Percentiles rank a stretch among this genome's conserved stretches.
Conservation (phyloP, 2,113 vertebrate genomes). For the Carassius gibelio region DNA sequence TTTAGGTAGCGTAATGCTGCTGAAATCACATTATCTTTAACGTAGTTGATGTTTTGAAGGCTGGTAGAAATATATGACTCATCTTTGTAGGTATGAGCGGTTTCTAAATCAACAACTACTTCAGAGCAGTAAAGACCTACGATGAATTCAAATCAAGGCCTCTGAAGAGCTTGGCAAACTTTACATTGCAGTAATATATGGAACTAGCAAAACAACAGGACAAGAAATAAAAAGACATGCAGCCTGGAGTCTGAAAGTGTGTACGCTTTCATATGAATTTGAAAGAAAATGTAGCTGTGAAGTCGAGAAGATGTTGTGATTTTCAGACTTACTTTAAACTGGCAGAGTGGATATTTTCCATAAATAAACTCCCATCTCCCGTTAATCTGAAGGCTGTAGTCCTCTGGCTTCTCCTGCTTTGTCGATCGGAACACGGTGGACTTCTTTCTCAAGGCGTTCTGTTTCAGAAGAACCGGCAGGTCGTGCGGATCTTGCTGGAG, state of each 20-base stretch:
- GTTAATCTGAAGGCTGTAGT: constrained; percentile 90
- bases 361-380: constrained; percentile 90
- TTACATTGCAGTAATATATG: constrained; percentile 26
- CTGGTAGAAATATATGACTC: constrained; percentile 72
- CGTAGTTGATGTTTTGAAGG: constrained; percentile 68
- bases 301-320: constrained; percentile 19
- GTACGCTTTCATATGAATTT: background rate
- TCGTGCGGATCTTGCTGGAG: constrained; percentile 89
- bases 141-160: constrained; percentile 56
- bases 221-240: constrained; percentile 24
- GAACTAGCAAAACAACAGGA: background rate
- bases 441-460: constrained; percentile 89
- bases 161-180: constrained; percentile 26
- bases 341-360: constrained; percentile 86
- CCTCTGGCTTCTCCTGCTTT: constrained; percentile 79
- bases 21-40: constrained; percentile 72
- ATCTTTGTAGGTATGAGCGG: constrained; percentile 69
- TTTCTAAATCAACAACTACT: constrained; percentile 71
- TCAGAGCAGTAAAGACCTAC: constrained; percentile 46
- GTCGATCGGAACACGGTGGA: constrained; percentile 88
- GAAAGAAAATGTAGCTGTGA: background rate
- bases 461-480: constrained; percentile 80
- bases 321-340: constrained; percentile 88
- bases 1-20: constrained; percentile 75
- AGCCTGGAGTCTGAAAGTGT: background rate